Evolutionary conservation across 2,888 invertebrate genomes (phyloP), one percentile per base, ranked within the genome.

Genomic region (Nomada ferruginata): DNA sequence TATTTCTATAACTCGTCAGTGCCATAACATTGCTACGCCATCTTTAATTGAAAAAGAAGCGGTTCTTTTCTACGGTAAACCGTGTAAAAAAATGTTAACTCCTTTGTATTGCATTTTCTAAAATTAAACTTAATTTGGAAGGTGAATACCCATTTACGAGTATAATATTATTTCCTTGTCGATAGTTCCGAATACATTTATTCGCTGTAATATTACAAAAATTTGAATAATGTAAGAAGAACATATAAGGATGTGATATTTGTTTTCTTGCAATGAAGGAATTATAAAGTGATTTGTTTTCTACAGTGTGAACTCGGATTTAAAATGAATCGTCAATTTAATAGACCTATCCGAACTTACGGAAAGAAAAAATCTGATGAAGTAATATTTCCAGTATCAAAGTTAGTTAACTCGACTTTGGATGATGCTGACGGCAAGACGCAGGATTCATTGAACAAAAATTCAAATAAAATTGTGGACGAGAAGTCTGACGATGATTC

Each of bases 321-420:
- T 9, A 69, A 29, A 64, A 84, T 84, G 83, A 26, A 36, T 29
- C 68, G 23, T 0, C 84, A 81, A 68, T 44, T 44, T 2, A 36
- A 44, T 2, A 65, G 47, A 57, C 81, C 78, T 23, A 64, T 89
- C 72, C 80, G 89, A 44, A 89, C 89, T 29, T 89, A 89, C 2
- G 66, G 68, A 20, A 80, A 76, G 23, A 86, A 80, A 20, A 77
- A 75, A 52, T 44, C 4, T 18, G 57, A 63, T 23, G 36, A 72
- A 23, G 18, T 52, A 44, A 29, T 44, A 63, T 20, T 44, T 61
- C 11, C 42, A 13, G 2, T 68, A n/a, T 20, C 66, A 36, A 79
- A 44, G 50, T 18, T 79, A 7, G 2, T 60, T 63, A 36, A 18
- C 29, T 3, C 53, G 5, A 2, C 23, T 20, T 4, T 10, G 13